These are phyloP conservation scores for Scaptomyza montana DNA, from an alignment of 1,140 invertebrate species.

Conservation along the genomic window DNA sequence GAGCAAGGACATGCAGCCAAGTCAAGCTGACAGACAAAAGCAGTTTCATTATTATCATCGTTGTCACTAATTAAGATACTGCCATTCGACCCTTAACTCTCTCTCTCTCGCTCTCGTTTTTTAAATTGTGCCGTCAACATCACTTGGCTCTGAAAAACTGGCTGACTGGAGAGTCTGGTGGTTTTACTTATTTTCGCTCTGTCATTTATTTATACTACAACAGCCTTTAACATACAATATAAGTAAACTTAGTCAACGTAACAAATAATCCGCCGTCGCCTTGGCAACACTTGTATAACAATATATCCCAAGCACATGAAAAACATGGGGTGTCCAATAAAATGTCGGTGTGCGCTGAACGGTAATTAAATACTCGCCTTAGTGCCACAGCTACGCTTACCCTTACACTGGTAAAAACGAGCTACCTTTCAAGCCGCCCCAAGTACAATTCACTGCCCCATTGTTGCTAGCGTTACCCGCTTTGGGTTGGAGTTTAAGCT, in stretches of 20 bases:
- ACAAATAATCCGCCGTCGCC: slow-evolving; percentile 65
- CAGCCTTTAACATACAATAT: slow-evolving; percentile 19
- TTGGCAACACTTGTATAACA: slow-evolving; percentile 66
- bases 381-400: slow-evolving; percentile 9
- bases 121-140: slow-evolving; percentile 44
- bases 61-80: slow-evolving; percentile 65
- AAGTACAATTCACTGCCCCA: not conserved
- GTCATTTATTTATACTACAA: slow-evolving; percentile 43
- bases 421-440: slow-evolving; percentile 23
- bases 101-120: slow-evolving; percentile 21
- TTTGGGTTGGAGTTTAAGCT: slow-evolving; percentile 4
- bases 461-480: slow-evolving; percentile 29
- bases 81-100: slow-evolving; percentile 27
- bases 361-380: slow-evolving; percentile 70
- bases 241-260: slow-evolving; percentile 67
- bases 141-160: slow-evolving; percentile 30
- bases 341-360: slow-evolving; percentile 42
- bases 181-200: not conserved
- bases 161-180: not conserved
- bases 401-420: slow-evolving; percentile 33
- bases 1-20: slow-evolving; percentile 25
- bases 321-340: slow-evolving; percentile 7
- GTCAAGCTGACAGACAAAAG: not conserved
- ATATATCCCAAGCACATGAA: slow-evolving; percentile 25
- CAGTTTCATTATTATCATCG: slow-evolving; percentile 37